Conservation (phyloP, 2,113 vertebrate species). For the Lepus timidus region DNA sequence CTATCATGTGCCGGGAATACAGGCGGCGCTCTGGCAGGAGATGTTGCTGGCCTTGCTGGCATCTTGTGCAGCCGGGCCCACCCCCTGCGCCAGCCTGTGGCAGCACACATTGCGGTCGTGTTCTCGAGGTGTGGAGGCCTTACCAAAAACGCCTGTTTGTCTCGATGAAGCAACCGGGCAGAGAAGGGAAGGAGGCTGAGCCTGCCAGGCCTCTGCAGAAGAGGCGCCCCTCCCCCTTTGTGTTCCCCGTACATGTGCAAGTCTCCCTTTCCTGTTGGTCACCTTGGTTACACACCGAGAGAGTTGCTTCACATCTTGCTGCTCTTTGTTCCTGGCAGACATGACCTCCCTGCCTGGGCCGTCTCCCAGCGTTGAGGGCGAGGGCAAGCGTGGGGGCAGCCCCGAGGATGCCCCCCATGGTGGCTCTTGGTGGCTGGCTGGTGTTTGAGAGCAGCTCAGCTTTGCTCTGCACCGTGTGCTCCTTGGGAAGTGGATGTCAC, state of each 20-base stretch:
- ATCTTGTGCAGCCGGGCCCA: background rate
- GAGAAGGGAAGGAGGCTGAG: background rate
- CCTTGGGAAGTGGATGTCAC: background rate
- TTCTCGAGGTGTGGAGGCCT: background rate
- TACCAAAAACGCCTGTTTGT: constrained; percentile 27
- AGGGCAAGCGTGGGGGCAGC: background rate
- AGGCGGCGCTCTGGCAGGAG: background rate
- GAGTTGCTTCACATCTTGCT: constrained; percentile 65
- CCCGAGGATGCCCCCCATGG: background rate
- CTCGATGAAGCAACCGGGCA: constrained; percentile 14
- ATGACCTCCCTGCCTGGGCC: background rate
- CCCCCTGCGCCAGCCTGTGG: too few relatives aligned
- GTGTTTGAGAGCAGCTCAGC: background rate
- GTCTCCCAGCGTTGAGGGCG: too few relatives aligned
- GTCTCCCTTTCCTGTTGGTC: constrained; percentile 73
- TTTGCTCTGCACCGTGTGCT: background rate
- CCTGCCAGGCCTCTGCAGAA: constrained; percentile 13
- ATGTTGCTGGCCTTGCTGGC: background rate
- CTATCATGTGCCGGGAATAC: background rate
- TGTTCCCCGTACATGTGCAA: constrained; percentile 61
- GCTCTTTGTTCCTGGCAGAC: constrained; percentile 54
- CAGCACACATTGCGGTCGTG: too few relatives aligned
- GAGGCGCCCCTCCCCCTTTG: background rate
- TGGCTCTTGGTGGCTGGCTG: background rate
- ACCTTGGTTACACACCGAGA: constrained; percentile 56